Percentiles rank a stretch among this genome's conserved stretches.
These are phyloP conservation scores for Drosophila aff. DNA, from an alignment of 1,140 invertebrate genomes.

Conservation along the genomic window DNA sequence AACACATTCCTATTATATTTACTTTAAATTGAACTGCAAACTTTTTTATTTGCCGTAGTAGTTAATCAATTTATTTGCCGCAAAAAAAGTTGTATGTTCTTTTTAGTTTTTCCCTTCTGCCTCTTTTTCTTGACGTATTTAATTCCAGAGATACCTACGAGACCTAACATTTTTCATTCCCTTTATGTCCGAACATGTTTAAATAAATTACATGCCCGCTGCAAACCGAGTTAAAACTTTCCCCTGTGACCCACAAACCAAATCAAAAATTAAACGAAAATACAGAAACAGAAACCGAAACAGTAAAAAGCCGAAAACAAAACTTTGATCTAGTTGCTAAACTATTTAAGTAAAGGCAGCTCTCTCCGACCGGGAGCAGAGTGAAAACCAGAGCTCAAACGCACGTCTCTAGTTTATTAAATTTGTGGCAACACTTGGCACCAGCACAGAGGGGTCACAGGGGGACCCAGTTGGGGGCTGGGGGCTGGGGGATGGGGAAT, in stretches of 20 bases:
- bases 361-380: slow-evolving; percentile 18
- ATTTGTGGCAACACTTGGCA: slow-evolving; percentile 79
- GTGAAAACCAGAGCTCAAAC: slow-evolving; percentile 70
- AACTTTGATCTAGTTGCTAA: slow-evolving; percentile 80
- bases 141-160: background rate
- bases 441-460: slow-evolving; percentile 37
- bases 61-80: slow-evolving; percentile 14
- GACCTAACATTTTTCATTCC: slow-evolving; percentile 46
- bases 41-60: background rate
- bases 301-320: slow-evolving; percentile 54
- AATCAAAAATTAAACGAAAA: slow-evolving; percentile 65
- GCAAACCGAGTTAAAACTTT: slow-evolving; percentile 53
- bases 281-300: slow-evolving; percentile 53
- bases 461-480: too few species aligned
- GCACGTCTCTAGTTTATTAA: slow-evolving; percentile 80
- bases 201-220: slow-evolving; percentile 46
- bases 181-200: slow-evolving; percentile 46
- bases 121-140: background rate
- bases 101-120: background rate
- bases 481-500: background rate
- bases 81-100: background rate
- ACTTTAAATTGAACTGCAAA: slow-evolving; percentile 7
- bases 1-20: slow-evolving; percentile 7
- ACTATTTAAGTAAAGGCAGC: slow-evolving; percentile 67
- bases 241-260: slow-evolving; percentile 64